phyloP scores from a whole-genome alignment of 2,888 invertebrate species.

The Macrosoma leucophasiata region DNA sequence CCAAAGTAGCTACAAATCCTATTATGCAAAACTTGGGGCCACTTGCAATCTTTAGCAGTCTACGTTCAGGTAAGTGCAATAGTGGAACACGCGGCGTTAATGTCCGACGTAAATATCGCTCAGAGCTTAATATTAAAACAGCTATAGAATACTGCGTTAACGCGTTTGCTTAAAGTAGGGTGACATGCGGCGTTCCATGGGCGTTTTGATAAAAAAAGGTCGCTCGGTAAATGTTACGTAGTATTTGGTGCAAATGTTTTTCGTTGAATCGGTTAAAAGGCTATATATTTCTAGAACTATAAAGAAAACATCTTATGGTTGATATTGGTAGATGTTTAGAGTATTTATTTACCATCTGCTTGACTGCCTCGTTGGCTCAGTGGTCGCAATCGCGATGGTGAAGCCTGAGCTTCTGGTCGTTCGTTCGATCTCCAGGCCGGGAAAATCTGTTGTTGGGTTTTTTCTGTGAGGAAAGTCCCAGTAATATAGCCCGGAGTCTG shows the following conservation, averaged over 20 bases:
- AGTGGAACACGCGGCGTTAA: constrained; percentile 38
- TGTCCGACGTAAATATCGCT: constrained; percentile 49
- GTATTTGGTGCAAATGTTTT: background rate
- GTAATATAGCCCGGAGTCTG: too few species aligned
- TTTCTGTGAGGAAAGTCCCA: too few species aligned
- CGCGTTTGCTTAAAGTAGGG: constrained; percentile 28
- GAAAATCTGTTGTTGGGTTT: too few species aligned
- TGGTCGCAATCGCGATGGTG: too few species aligned
- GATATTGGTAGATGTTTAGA: too few species aligned
- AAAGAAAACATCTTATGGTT: too few species aligned
- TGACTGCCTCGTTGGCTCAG: too few species aligned
- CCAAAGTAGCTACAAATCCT: constrained; percentile 17
- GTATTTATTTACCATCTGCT: too few species aligned
- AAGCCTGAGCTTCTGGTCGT: too few species aligned
- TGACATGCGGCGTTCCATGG: constrained; percentile 16
- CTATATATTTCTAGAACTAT: too few species aligned
- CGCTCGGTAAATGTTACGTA: background rate
- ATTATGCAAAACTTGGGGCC: constrained; percentile 27
- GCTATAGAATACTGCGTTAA: constrained; percentile 37
- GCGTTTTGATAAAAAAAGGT: background rate
- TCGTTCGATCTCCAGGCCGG: too few species aligned
- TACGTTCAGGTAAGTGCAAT: constrained; percentile 48
- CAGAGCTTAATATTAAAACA: constrained; percentile 56
- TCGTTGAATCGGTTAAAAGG: too few species aligned
- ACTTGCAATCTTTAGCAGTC: constrained; percentile 46